A percentile compares a stretch with the other conserved stretches of the same genome.
phyloP scores from a whole-genome alignment of 2,888 invertebrate genomes.

The Schrankia costaestrigalis region DNA sequence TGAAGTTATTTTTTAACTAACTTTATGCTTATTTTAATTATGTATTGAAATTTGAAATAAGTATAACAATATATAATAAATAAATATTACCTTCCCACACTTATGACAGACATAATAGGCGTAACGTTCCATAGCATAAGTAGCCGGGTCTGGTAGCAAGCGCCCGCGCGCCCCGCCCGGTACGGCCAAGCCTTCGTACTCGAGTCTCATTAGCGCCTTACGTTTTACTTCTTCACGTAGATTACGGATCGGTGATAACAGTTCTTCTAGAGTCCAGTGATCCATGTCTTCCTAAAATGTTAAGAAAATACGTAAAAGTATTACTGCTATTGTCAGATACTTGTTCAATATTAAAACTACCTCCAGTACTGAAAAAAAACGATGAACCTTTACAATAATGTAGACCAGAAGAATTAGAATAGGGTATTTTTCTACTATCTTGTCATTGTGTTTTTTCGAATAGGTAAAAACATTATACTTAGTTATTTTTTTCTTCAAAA shows the following conservation, averaged over 20 bases:
- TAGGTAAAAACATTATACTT: no score
- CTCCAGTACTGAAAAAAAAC: no score
- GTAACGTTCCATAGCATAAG: conserved; percentile 97
- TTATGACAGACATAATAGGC: conserved; percentile 99
- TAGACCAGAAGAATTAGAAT: no score
- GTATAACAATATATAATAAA: not conserved
- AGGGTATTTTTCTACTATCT: no score
- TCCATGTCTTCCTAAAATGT: conserved; percentile 86
- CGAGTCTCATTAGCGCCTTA: conserved; percentile 96
- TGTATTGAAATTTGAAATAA: no score
- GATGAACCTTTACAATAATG: no score
- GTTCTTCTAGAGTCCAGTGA: conserved; percentile 88
- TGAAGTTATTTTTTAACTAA: no score
- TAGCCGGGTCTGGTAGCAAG: conserved; percentile 88
- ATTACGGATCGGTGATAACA: conserved; percentile 89
- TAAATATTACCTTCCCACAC: conserved; percentile 85
- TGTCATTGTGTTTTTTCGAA: no score
- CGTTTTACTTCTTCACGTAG: conserved; percentile 94
- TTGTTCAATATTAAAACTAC: no score
- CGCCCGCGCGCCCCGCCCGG: conserved; percentile 84
- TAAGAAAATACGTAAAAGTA: not conserved
- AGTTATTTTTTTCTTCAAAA: no score
- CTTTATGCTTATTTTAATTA: no score
- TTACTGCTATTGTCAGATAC: not conserved
- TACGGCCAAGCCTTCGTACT: conserved; percentile 95